Conservation (phyloP, 2,113 vertebrate species). For the Trichomycterus rosablanca region DNA sequence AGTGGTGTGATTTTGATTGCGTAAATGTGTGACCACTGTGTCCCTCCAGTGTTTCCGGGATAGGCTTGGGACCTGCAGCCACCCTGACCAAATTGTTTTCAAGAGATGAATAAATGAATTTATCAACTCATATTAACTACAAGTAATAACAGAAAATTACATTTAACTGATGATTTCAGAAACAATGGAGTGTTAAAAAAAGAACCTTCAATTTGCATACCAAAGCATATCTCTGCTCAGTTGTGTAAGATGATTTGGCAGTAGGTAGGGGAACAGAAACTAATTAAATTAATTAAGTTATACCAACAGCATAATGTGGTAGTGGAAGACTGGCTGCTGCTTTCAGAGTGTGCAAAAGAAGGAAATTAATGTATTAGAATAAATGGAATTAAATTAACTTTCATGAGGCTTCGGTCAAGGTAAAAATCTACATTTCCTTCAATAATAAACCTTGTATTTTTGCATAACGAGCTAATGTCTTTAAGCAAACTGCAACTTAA, state of each 20-base stretch:
- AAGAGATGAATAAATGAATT: too few relatives aligned
- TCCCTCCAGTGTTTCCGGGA: too few relatives aligned
- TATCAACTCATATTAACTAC: background rate
- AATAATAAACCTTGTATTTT: too few relatives aligned
- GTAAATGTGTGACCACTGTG: too few relatives aligned
- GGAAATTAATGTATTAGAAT: background rate
- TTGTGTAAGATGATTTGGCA: background rate
- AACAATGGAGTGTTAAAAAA: background rate
- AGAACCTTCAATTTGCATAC: background rate
- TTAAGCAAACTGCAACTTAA: too few relatives aligned
- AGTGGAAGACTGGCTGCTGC: too few relatives aligned
- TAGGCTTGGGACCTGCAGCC: too few relatives aligned
- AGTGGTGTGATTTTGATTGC: too few relatives aligned
- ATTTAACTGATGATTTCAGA: background rate
- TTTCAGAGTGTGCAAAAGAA: background rate
- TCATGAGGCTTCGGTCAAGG: too few relatives aligned
- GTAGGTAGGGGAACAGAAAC: background rate
- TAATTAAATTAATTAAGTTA: background rate
- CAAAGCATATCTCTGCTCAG: background rate
- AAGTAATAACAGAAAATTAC: background rate
- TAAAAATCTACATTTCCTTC: too few relatives aligned
- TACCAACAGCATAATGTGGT: background rate
- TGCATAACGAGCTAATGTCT: too few relatives aligned
- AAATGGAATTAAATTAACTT: conserved; percentile 9
- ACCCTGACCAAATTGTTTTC: too few relatives aligned